Conservation (phyloP, 2,888 invertebrate genomes). For the Melieria omissa region DNA sequence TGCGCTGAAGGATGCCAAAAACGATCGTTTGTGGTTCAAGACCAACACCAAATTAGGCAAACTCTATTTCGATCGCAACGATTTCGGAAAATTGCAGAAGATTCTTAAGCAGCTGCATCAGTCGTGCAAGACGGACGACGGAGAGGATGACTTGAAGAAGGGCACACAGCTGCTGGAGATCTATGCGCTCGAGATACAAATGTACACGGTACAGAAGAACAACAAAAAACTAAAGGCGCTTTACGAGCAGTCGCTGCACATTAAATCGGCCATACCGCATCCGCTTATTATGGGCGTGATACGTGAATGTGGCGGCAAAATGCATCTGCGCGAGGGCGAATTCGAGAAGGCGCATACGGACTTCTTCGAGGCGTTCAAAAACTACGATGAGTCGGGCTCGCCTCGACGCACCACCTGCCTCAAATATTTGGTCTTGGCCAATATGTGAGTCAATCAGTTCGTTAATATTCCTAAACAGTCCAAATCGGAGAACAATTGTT, state of each 20-base stretch:
- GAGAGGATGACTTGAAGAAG: conserved; percentile 97
- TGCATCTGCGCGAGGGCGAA: conserved; percentile 98
- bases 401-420: conserved; percentile 96
- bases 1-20: conserved; percentile 96
- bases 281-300: conserved; percentile 99
- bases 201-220: conserved; percentile 99
- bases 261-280: conserved; percentile 99
- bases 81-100: conserved; percentile 93
- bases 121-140: conserved; percentile 97
- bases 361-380: conserved; percentile 99
- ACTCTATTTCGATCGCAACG: conserved; percentile 95
- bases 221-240: conserved; percentile 96
- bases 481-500: not conserved
- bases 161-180: conserved; percentile 98
- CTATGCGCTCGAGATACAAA: conserved; percentile 98
- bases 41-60: conserved; percentile 99
- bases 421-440: conserved; percentile 97
- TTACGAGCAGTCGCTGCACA: conserved; percentile 97
- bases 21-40: conserved; percentile 99
- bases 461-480: not conserved
- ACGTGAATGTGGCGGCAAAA: conserved; percentile 99
- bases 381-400: conserved; percentile 99
- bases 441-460: conserved; percentile 80
- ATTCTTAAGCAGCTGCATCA: conserved; percentile 97
- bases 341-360: conserved; percentile 99